A percentile compares a stretch with the other conserved stretches of the same genome.
phyloP scores from a whole-genome alignment of 2,888 invertebrate species.

The Caenorhabditis sulstoni region DNA sequence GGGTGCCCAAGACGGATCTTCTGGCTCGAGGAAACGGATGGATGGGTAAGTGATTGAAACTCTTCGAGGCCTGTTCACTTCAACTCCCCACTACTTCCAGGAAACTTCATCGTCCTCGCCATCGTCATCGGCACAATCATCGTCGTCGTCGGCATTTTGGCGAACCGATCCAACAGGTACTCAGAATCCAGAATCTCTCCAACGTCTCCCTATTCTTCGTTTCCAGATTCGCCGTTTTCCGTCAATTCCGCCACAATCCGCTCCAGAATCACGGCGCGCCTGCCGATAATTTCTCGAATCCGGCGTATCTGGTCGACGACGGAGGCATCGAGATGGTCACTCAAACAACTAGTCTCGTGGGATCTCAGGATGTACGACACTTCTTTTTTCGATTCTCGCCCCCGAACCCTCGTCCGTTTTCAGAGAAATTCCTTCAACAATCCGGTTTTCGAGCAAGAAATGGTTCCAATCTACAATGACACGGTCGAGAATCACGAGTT shows the following conservation, averaged over 20 bases:
- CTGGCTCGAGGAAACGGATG: neutral
- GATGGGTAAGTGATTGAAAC: conserved; percentile 25
- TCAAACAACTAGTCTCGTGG: conserved; percentile 57
- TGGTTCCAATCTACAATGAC: conserved; percentile 68
- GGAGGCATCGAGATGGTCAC: conserved; percentile 61
- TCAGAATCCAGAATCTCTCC: neutral
- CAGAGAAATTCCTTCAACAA: conserved; percentile 69
- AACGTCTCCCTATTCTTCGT: neutral
- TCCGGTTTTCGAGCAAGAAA: conserved; percentile 69
- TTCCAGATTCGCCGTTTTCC: conserved; percentile 48
- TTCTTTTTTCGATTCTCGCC: neutral
- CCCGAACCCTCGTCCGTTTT: conserved; percentile 18
- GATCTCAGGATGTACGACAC: conserved; percentile 40
- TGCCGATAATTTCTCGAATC: conserved; percentile 62
- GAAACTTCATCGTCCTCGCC: conserved; percentile 8
- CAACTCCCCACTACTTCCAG: conserved; percentile 13
- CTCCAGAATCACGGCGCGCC: conserved; percentile 58
- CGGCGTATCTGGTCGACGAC: conserved; percentile 63
- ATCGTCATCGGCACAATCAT: conserved; percentile 25
- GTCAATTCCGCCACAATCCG: conserved; percentile 62
- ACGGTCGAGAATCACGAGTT: conserved; percentile 62
- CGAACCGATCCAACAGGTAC: conserved; percentile 30
- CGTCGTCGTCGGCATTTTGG: conserved; percentile 26
- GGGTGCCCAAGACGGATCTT: neutral
- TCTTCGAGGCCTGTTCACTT: neutral